Percentiles rank a stretch among this genome's conserved stretches.
Conservation (phyloP, 92 coral and sea anemone genomes). For the Anthopleura xanthogrammica region DNA sequence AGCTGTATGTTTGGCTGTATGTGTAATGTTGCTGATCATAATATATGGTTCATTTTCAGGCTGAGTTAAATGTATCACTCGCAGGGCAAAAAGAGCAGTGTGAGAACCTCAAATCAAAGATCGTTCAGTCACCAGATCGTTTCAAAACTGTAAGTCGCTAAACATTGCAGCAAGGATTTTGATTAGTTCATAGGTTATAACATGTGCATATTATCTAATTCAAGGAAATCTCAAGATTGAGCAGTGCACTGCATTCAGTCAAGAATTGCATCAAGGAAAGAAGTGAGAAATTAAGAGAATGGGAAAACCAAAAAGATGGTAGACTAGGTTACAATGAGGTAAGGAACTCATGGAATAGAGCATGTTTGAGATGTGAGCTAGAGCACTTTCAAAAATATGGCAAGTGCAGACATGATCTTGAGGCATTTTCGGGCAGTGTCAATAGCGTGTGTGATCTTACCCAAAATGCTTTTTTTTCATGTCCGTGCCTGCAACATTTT, state of each 20-base stretch:
- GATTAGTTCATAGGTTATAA: not conserved
- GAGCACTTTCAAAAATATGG: too few species aligned
- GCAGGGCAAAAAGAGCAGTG: constrained; percentile 73
- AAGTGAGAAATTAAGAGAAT: constrained; percentile 52
- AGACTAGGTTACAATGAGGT: constrained; percentile 65
- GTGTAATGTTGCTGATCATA: not conserved
- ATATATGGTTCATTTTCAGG: constrained; percentile 42
- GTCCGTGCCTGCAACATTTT: too few species aligned
- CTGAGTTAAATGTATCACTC: constrained; percentile 69
- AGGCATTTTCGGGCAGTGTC: too few species aligned
- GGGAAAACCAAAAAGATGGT: constrained; percentile 63
- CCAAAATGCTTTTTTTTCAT: too few species aligned
- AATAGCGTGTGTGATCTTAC: too few species aligned
- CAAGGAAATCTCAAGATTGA: constrained; percentile 76
- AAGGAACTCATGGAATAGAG: not conserved
- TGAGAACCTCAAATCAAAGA: constrained; percentile 77
- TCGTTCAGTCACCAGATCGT: constrained; percentile 92
- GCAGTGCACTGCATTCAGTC: constrained; percentile 65
- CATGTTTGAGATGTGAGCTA: too few species aligned
- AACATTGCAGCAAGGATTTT: not conserved
- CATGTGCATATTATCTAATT: not conserved
- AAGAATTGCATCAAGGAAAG: constrained; percentile 73
- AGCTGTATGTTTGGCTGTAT: too few species aligned
- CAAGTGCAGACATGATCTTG: too few species aligned
- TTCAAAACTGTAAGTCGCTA: constrained; percentile 72